A percentile compares a stretch with the other conserved stretches of the same genome.
Conservation (phyloP, 2,888 invertebrate genomes). For the Platycheirus rosarum region DNA sequence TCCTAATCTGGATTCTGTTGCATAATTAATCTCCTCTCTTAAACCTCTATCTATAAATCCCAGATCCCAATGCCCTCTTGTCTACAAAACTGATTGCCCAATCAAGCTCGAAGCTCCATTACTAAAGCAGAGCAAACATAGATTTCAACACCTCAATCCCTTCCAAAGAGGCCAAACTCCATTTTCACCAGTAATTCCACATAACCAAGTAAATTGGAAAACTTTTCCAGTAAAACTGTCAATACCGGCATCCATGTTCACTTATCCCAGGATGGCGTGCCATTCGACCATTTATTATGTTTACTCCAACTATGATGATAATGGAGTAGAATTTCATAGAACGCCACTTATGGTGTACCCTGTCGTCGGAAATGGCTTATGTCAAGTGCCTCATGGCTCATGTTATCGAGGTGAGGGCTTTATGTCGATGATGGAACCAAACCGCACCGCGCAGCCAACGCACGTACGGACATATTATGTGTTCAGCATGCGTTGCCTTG, state of each 20-base stretch:
- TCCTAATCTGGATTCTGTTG: not conserved
- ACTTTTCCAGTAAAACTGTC: slow-evolving; percentile 75
- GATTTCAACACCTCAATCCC: slow-evolving; percentile 9
- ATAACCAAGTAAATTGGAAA: slow-evolving; percentile 79
- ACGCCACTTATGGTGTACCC: slow-evolving; percentile 51
- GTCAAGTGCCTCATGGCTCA: slow-evolving; percentile 24
- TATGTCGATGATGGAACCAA: slow-evolving; percentile 8
- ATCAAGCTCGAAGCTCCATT: slow-evolving; percentile 10
- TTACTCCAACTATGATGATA: slow-evolving; percentile 49
- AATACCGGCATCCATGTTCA: slow-evolving; percentile 52
- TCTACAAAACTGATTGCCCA: slow-evolving; percentile 4
- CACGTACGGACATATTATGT: slow-evolving; percentile 5
- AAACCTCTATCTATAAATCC: slow-evolving; percentile 1
- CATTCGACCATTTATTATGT: slow-evolving; percentile 66
- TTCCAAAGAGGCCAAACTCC: slow-evolving; percentile 2
- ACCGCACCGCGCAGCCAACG: slow-evolving; percentile 5
- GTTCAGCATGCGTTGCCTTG: slow-evolving; percentile 3
- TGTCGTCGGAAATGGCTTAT: slow-evolving; percentile 37
- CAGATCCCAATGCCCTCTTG: not conserved
- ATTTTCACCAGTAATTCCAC: slow-evolving; percentile 37
- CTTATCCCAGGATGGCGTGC: slow-evolving; percentile 51
- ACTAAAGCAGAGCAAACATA: not conserved
- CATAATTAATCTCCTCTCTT: not conserved
- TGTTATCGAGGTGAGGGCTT: slow-evolving; percentile 21
- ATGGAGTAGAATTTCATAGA: slow-evolving; percentile 48